phyloP scores from a whole-genome alignment of 2,797 vertebrate genomes.

The Cottoperca gobio region DNA sequence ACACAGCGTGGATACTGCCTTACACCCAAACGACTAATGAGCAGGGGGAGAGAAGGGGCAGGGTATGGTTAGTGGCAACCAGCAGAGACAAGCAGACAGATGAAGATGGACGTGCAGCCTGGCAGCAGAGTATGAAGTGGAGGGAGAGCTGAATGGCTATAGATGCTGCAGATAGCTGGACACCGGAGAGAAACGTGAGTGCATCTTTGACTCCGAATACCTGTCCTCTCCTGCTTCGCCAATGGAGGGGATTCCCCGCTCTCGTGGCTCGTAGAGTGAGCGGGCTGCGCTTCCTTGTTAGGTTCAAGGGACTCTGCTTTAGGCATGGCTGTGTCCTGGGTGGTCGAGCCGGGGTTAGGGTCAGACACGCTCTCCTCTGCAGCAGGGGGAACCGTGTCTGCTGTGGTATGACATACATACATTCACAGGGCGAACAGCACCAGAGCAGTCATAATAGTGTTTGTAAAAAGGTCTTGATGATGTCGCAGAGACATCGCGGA shows the following conservation, averaged over 20 bases:
- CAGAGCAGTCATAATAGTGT: background rate
- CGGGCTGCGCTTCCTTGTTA: conserved; percentile 36
- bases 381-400: conserved; percentile 43
- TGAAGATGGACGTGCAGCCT: conserved; percentile 23
- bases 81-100: conserved; percentile 24
- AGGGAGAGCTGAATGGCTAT: background rate
- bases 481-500: background rate
- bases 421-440: conserved; percentile 17
- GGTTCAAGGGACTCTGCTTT: conserved; percentile 54
- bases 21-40: background rate
- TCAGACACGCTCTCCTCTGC: conserved; percentile 65
- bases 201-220: conserved; percentile 57
- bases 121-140: conserved; percentile 10
- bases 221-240: conserved; percentile 71
- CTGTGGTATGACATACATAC: conserved; percentile 47
- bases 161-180: conserved; percentile 1
- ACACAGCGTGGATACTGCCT: too few species aligned
- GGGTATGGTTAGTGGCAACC: background rate
- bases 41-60: background rate
- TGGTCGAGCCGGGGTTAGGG: conserved; percentile 30
- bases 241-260: conserved; percentile 35
- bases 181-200: background rate
- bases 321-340: conserved; percentile 28
- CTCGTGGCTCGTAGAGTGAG: conserved; percentile 42
- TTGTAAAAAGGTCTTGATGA: background rate